These are phyloP conservation scores for Elysia crispata DNA, from an alignment of 2,888 invertebrate genomes.

Conservation along the genomic window DNA sequence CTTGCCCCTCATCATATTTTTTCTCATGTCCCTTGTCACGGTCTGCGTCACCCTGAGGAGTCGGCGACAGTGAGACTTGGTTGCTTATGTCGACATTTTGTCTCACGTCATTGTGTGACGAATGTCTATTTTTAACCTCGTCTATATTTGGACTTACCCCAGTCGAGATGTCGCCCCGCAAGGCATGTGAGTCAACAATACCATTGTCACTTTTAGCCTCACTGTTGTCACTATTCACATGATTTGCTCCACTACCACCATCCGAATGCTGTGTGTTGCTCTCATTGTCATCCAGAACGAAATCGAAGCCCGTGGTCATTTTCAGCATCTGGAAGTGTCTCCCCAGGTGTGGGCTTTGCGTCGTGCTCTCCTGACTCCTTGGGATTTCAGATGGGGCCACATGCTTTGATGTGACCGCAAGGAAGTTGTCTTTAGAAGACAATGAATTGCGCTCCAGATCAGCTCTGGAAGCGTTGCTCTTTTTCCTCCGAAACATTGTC, in stretches of 20 bases:
- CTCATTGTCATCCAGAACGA: slow-evolving; percentile 27
- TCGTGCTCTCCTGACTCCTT: not conserved
- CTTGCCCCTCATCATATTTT: no score
- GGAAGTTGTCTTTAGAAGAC: slow-evolving; percentile 40
- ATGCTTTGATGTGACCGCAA: slow-evolving; percentile 33
- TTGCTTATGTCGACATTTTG: no score
- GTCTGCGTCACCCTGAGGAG: no score
- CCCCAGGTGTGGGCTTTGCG: slow-evolving; percentile 9
- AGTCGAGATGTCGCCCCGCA: no score
- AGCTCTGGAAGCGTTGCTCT: not conserved
- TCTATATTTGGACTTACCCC: not conserved
- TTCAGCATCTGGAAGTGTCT: slow-evolving; percentile 38
- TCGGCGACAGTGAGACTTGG: no score
- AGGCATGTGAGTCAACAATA: not conserved
- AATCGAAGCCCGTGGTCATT: slow-evolving; percentile 31
- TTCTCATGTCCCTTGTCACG: no score
- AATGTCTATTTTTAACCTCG: not conserved
- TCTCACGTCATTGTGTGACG: no score
- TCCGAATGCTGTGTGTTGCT: not conserved
- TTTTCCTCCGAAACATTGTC: not conserved
- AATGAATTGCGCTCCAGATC: not conserved
- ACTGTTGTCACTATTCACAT: not conserved
- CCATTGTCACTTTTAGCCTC: not conserved
- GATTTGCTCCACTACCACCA: no score
- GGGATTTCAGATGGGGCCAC: not conserved